Base-by-base conservation (phyloP, 2,797 vertebrate species). In the Phataginus tetradactyla region DNA sequence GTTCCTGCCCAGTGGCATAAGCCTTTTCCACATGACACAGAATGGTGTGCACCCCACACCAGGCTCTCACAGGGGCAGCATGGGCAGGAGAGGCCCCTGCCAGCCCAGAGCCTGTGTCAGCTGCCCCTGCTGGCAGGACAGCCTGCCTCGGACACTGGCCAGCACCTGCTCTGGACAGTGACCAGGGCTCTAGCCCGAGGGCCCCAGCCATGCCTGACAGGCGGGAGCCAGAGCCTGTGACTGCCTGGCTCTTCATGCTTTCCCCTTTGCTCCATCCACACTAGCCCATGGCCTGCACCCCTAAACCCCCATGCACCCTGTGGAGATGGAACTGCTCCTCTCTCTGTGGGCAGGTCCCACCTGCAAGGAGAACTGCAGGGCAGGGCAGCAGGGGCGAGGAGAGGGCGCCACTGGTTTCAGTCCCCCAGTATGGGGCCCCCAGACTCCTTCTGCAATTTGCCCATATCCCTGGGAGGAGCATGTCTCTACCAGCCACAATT, bases 11-110 rank as follows among this genome's bases (percentile, higher is more conserved):
- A 68, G 86, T 29, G 77, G 92, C 37, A 86, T 68, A 87, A 86
- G 88, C 45, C 49, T 95, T 18, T 53, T 94, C 9, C 49, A 59
- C 12, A 34, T 53, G 39, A 96, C 17, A 32, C 25, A 81, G n/a
- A 59, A 63, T 5, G 21, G 39, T 14, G 93, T 29, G 55, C 74
- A 64, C 55, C 83, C 72, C 94, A 66, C 42, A 10, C 69, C 42
- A 10, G 81, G 64, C 95, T 97, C 74, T 87, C 74, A 64, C 14
- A 0, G 0, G 0, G 64, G 78, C 89, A 83, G 42, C 53, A 81
- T 21, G 42, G 69, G 53, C 25, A 15, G 53, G n/a, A 78, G 87
- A 86, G 45, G 86, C 37, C 64, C 57, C 85, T 42, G 66, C 5
- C 23, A 75, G 59, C 18, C 39, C 37, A 11, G 32, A 39, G 27